These are phyloP conservation scores for Colius striatus DNA, from an alignment of 2,113 vertebrate species.

Conservation along the genomic window DNA sequence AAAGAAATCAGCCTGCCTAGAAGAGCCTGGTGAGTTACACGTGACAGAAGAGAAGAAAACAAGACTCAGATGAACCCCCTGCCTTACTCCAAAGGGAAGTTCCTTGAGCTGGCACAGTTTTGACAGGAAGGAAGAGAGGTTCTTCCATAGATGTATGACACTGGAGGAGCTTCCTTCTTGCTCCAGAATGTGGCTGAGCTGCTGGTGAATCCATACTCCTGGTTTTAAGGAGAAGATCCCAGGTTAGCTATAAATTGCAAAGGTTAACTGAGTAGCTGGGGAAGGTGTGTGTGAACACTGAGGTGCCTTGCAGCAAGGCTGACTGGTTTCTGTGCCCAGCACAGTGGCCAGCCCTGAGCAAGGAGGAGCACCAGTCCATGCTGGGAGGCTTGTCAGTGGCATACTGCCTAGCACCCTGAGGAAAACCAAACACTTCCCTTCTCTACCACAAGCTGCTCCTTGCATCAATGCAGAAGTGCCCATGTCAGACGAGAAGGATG, in stretches of 20 bases:
- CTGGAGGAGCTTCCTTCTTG: background rate
- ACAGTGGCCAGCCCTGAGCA: background rate
- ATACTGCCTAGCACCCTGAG: background rate
- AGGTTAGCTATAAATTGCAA: background rate
- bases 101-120: slow-evolving; percentile 14
- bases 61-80: slow-evolving; percentile 1
- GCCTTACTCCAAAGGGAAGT: slow-evolving; percentile 31
- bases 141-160: background rate
- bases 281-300: background rate
- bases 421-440: background rate
- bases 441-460: background rate
- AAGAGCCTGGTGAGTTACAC: slow-evolving; percentile 35
- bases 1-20: slow-evolving; percentile 51
- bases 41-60: slow-evolving; percentile 50
- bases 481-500: background rate
- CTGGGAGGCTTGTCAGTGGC: background rate
- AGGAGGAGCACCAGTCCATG: background rate
- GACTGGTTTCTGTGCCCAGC: background rate
- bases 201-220: background rate
- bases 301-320: background rate
- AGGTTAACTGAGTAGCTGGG: background rate
- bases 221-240: background rate
- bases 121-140: background rate
- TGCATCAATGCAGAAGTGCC: background rate
- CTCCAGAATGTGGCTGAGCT: background rate